Conservation (phyloP, 2,113 vertebrate genomes). For the Sterna hirundo region DNA sequence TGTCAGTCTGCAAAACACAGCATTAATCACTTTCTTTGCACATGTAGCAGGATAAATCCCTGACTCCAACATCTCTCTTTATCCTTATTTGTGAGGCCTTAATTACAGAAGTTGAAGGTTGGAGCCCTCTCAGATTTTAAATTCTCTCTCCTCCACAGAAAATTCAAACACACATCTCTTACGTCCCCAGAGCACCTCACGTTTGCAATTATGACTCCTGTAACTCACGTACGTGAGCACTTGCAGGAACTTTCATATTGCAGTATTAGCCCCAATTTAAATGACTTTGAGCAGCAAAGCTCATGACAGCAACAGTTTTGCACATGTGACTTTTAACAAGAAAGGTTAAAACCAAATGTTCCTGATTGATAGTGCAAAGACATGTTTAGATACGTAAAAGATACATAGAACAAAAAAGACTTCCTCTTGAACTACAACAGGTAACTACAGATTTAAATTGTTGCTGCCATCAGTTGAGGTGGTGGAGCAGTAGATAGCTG, state of each 20-base stretch:
- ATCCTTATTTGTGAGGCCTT: neutral
- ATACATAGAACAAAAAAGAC: rapidly evolving
- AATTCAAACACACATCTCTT: neutral
- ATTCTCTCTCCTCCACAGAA: neutral
- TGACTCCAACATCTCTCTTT: neutral
- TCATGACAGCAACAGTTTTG: neutral
- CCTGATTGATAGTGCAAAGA: neutral
- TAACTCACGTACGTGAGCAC: rapidly evolving
- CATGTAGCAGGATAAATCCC: neutral
- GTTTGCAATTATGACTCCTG: neutral
- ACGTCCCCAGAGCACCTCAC: neutral
- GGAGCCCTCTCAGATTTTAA: neutral
- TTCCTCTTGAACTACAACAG: neutral
- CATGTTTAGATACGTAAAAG: neutral
- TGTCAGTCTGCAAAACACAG: neutral
- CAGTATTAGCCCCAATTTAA: neutral
- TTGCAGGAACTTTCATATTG: neutral
- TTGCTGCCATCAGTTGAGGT: rapidly evolving
- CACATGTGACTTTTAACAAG: neutral
- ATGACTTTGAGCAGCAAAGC: neutral
- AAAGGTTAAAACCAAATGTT: neutral
- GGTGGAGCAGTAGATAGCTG: neutral
- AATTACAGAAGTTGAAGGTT: neutral
- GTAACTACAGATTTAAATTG: neutral
- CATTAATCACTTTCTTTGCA: neutral